Evolutionary conservation across 2,888 invertebrate genomes (phyloP).

Genomic region (Elmis aenea): DNA sequence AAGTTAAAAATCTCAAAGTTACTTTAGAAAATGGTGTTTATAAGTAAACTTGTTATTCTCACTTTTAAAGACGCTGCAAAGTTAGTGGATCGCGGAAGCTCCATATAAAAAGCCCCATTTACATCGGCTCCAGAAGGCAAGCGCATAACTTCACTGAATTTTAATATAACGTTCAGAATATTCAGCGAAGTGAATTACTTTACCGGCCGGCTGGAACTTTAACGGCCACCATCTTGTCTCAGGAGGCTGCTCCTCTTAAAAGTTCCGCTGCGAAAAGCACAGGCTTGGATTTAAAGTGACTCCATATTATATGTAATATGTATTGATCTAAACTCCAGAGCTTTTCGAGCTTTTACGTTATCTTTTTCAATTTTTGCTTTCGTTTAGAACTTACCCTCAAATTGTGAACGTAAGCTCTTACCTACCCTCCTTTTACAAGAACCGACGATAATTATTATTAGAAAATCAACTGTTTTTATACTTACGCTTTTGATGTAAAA

Average conservation of each 20-base stretch:
- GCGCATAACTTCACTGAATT: slow-evolving; percentile 34
- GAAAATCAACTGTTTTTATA: too few relatives aligned
- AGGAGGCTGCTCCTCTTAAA: slow-evolving; percentile 43
- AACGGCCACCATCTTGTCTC: slow-evolving; percentile 42
- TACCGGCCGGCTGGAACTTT: slow-evolving; percentile 25
- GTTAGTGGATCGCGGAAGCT: slow-evolving; percentile 20
- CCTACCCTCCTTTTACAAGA: too few relatives aligned
- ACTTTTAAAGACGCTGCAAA: too few relatives aligned
- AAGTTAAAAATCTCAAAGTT: too few relatives aligned
- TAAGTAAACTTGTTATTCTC: too few relatives aligned
- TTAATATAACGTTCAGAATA: slow-evolving; percentile 38
- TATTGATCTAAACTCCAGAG: slow-evolving; percentile 33
- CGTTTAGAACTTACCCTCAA: too few relatives aligned
- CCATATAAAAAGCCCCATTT: slow-evolving; percentile 41
- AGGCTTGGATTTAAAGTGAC: slow-evolving; percentile 39
- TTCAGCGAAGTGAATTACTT: slow-evolving; percentile 41
- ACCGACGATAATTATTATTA: too few relatives aligned
- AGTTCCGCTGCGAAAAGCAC: slow-evolving; percentile 38
- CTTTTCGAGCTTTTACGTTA: slow-evolving; percentile 21
- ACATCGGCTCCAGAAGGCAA: slow-evolving; percentile 37
- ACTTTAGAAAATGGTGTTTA: too few relatives aligned
- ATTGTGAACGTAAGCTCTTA: too few relatives aligned
- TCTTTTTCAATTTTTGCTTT: slow-evolving; percentile 9
- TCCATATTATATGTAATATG: slow-evolving; percentile 42
- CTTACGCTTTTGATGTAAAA: too few relatives aligned